Percentiles rank a stretch among this genome's conserved stretches.
These are phyloP conservation scores for Nycticryphes semicollaris DNA, from an alignment of 2,113 vertebrate genomes.

Conservation along the genomic window DNA sequence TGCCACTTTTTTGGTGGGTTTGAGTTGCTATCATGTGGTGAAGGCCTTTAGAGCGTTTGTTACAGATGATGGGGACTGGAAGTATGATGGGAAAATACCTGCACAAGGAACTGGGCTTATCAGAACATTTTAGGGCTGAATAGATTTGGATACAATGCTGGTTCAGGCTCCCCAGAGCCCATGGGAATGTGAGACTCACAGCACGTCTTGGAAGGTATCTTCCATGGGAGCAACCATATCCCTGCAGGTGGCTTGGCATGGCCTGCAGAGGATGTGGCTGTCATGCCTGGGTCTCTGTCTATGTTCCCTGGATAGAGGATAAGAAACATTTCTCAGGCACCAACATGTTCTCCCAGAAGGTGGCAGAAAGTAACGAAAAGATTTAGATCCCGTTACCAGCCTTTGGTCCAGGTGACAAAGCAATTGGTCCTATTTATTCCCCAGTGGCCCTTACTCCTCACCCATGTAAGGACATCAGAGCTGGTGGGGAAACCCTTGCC, in stretches of 20 bases:
- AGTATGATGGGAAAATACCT: neutral
- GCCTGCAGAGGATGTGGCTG: neutral
- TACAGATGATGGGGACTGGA: neutral
- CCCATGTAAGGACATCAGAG: neutral
- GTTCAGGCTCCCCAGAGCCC: neutral
- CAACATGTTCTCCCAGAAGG: neutral
- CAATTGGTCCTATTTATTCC: neutral
- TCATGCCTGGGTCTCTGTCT: neutral
- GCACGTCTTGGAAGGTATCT: neutral
- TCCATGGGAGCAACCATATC: neutral
- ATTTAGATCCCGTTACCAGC: neutral
- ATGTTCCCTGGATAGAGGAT: neutral
- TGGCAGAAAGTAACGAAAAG: neutral
- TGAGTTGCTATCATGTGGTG: neutral
- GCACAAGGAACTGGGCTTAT: neutral
- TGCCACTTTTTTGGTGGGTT: neutral
- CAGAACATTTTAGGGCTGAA: neutral
- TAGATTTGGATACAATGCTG: neutral
- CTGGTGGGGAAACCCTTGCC: neutral
- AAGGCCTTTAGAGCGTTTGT: neutral
- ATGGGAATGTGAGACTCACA: neutral
- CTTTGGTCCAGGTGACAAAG: neutral
- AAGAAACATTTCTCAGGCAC: neutral
- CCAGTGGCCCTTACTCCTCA: neutral
- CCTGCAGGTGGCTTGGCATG: neutral